Base-by-base conservation (phyloP, 30 jellyfish, hydroid and myxozoan species). In the Turritopsis rubra region DNA sequence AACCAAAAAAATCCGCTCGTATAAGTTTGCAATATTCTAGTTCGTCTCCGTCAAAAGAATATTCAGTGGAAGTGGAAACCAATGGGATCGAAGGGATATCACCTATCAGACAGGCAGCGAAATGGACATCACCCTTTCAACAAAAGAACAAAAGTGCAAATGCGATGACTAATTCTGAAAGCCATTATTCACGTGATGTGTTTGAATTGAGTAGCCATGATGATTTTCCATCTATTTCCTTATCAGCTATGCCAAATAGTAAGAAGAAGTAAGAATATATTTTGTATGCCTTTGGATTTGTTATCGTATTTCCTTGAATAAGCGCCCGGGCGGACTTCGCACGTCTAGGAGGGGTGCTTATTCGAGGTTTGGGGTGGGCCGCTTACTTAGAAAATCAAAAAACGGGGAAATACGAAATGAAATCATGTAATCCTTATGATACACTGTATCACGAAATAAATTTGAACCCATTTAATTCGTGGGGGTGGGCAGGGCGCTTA, bases 131-230 rank as follows among this genome's bases (percentile, higher is more conserved):
- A 68, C 77, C 77, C 0, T 16, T 27, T 19, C 28, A 1, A 68
- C 28, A n/a, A n/a, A 22, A 17, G 5, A 25, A 25, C 29, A 66
- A 66, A 66, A n/a, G 29, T 66, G 76, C 29, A 22, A 66, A 66
- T n/a, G 5, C 28, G 28, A 66, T n/a, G 17, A 66, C 16, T 22
- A n/a, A n/a, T 22, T n/a, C 8, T 66, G 29, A 66, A 25, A 66
- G 60, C 60, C 60, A 41, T 41, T 13, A 41, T 41, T 29, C 82
- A 22, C 24, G 65, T 0, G 16, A 26, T n/a, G 65, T n/a, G 25
- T 81, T 81, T 81, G 88, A 81, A 25, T 28, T 81, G 9, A 24
- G 52, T 54, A 81, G 85, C 24, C n/a, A 53, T 18, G 88, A 81
- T 54, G 88, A 81, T 66, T 81, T 81, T 66, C 88, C 88, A 24